Conservation (phyloP, 2,888 invertebrate species). For the Tetanocera ferruginea region DNA sequence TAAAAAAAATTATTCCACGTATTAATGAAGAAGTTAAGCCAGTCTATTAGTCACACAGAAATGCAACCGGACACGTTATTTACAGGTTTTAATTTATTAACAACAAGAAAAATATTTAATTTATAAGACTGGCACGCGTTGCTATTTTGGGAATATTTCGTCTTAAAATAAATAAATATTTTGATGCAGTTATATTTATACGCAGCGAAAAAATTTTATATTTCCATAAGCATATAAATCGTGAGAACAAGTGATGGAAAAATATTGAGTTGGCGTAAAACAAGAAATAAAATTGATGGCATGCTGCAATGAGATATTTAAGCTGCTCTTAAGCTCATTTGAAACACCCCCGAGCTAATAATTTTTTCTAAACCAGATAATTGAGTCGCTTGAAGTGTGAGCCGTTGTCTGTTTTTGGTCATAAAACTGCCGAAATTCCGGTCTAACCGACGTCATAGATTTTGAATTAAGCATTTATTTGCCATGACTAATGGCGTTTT, state of each 20-base stretch:
- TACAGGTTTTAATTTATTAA: slow-evolving; percentile 13
- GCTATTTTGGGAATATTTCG: slow-evolving; percentile 21
- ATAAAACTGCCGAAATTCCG: too few relatives aligned
- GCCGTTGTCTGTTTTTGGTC: too few relatives aligned
- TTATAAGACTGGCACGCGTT: slow-evolving; percentile 34
- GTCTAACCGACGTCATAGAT: too few relatives aligned
- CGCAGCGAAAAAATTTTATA: not conserved
- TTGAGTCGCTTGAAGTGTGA: too few relatives aligned
- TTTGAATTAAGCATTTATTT: too few relatives aligned
- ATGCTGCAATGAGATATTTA: too few relatives aligned
- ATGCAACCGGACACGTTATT: slow-evolving; percentile 17
- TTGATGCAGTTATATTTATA: not conserved
- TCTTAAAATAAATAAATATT: not conserved
- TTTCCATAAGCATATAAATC: not conserved
- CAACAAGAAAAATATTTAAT: not conserved
- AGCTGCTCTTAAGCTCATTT: too few relatives aligned
- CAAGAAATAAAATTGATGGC: not conserved
- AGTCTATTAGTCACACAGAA: not conserved
- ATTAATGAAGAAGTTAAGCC: too few relatives aligned
- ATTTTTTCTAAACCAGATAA: too few relatives aligned
- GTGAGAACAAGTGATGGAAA: slow-evolving; percentile 15
- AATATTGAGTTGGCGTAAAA: not conserved
- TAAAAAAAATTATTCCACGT: too few relatives aligned
- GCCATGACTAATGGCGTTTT: too few relatives aligned
- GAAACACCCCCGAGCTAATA: too few relatives aligned